Percentiles rank a stretch among this genome's conserved stretches.
Conservation (phyloP, 2,888 invertebrate genomes). For the Cephus runcator region DNA sequence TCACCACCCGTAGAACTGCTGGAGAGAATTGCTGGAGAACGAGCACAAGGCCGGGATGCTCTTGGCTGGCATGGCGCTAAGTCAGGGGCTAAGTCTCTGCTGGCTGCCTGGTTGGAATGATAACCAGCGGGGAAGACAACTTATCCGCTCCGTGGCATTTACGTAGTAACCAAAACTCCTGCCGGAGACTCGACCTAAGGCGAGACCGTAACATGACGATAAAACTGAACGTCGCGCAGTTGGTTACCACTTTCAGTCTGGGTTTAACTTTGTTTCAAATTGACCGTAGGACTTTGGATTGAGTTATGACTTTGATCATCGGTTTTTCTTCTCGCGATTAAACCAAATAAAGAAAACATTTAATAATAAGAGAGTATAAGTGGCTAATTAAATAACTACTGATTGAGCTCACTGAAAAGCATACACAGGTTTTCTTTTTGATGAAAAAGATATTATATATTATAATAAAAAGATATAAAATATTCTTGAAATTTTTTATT, state of each 20-base stretch:
- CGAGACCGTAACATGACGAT: neutral
- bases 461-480: neutral
- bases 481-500: neutral
- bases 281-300: neutral
- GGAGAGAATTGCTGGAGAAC: neutral
- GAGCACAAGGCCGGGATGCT: constrained; percentile 3
- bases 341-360: neutral
- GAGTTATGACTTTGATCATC: too few species aligned
- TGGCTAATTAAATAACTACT: neutral
- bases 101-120: constrained; percentile 38
- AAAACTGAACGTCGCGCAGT: constrained; percentile 2
- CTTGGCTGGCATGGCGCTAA: constrained; percentile 28
- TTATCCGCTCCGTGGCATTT: constrained; percentile 11
- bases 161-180: constrained; percentile 17
- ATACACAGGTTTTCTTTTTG: neutral
- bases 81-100: constrained; percentile 30
- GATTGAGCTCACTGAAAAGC: neutral
- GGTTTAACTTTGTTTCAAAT: constrained; percentile 4
- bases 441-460: too few species aligned
- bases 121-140: constrained; percentile 35
- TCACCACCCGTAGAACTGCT: neutral
- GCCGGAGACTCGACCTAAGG: neutral
- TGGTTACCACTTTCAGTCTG: neutral
- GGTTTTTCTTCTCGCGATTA: neutral
- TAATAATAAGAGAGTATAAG: neutral